These are phyloP conservation scores for Gastracanthus pulcherrimus DNA, from an alignment of 2,888 invertebrate genomes.

Conservation along the genomic window DNA sequence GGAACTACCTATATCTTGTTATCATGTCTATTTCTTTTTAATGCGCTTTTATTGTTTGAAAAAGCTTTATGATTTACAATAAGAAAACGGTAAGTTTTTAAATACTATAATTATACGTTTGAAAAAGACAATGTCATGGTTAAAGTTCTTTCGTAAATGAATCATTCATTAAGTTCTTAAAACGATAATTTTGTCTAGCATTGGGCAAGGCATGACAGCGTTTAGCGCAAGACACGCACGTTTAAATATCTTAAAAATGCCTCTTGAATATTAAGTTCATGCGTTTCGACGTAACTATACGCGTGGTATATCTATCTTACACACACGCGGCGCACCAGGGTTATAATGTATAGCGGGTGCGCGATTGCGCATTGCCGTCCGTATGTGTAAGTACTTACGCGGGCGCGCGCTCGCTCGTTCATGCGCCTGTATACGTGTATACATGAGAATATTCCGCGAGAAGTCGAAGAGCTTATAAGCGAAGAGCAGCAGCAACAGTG, in stretches of 20 bases:
- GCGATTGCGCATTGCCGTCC: neutral
- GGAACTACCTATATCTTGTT: too few relatives aligned
- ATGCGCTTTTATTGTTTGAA: too few relatives aligned
- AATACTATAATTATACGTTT: too few relatives aligned
- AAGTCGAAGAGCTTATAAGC: neutral
- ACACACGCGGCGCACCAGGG: neutral
- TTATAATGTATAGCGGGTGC: neutral
- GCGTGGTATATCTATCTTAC: neutral
- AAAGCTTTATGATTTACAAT: too few relatives aligned
- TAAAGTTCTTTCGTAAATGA: neutral
- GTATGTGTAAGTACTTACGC: too few relatives aligned
- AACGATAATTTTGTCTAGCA: neutral
- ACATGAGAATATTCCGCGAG: conserved; percentile 14
- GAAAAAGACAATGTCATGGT: neutral
- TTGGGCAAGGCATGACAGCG: neutral
- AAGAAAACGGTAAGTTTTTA: too few relatives aligned
- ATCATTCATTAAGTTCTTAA: conserved; percentile 2
- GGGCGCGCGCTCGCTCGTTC: neutral
- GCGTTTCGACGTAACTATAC: neutral
- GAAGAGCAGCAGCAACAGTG: too few relatives aligned
- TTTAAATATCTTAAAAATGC: conserved; percentile 16
- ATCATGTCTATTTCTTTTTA: too few relatives aligned
- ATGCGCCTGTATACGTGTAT: neutral
- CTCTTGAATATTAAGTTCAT: conserved; percentile 9
- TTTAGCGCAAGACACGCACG: neutral